Conservation (phyloP, 2,113 vertebrate species). For the Pollachius pollachius region DNA sequence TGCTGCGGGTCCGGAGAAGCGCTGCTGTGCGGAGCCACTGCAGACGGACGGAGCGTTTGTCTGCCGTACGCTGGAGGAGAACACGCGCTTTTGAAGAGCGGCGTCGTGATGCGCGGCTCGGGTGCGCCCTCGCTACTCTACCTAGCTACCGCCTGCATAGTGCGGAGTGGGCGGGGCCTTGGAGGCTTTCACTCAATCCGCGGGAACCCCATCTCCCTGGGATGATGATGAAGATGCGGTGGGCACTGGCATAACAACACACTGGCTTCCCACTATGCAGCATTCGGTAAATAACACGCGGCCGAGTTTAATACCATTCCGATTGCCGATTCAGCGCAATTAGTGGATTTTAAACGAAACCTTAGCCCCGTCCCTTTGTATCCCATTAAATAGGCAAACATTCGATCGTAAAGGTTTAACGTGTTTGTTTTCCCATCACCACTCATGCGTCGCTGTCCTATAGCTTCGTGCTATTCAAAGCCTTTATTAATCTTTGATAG, state of each 20-base stretch:
- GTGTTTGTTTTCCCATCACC: too few relatives aligned
- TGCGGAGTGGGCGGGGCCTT: slow-evolving; percentile 43
- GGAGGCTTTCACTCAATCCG: slow-evolving; percentile 32
- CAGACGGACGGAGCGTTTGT: neutral
- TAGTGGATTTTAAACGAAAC: too few relatives aligned
- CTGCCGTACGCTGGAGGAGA: slow-evolving; percentile 14
- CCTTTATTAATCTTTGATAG: slow-evolving; percentile 53
- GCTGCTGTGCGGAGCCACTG: neutral
- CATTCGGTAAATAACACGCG: neutral
- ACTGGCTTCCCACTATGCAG: slow-evolving; percentile 3
- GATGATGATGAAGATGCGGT: neutral
- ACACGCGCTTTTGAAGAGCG: slow-evolving; percentile 49
- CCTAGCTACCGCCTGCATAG: slow-evolving; percentile 68
- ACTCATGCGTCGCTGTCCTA: too few relatives aligned
- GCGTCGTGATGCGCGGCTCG: slow-evolving; percentile 52
- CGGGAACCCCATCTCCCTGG: slow-evolving; percentile 57
- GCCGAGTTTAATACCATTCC: too few relatives aligned
- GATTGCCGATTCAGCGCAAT: too few relatives aligned
- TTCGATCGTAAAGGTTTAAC: too few relatives aligned
- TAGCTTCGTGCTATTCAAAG: too few relatives aligned
- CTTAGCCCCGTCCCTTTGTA: too few relatives aligned
- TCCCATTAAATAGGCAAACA: too few relatives aligned
- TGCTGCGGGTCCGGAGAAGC: neutral
- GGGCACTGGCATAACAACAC: slow-evolving; percentile 24
- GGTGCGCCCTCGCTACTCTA: slow-evolving; percentile 57